phyloP scores from a whole-genome alignment of 2,888 invertebrate genomes.

The Sturmia bella region DNA sequence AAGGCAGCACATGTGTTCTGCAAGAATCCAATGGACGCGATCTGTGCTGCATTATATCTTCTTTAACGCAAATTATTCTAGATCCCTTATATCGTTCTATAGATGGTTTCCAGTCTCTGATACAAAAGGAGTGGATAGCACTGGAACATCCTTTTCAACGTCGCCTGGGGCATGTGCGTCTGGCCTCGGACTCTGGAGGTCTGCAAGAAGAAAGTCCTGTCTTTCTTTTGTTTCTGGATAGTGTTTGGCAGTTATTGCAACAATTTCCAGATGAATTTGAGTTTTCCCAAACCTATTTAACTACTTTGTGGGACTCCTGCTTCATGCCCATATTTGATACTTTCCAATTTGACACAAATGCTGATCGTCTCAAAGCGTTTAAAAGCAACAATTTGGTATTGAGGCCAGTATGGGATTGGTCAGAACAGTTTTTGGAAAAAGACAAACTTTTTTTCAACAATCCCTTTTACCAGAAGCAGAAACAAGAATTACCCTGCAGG shows the following conservation, averaged over 20 bases:
- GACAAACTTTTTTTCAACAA: slow-evolving; percentile 93
- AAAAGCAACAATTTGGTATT: slow-evolving; percentile 83
- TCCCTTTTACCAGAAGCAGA: slow-evolving; percentile 86
- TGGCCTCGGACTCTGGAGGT: slow-evolving; percentile 55
- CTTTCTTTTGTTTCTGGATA: slow-evolving; percentile 95
- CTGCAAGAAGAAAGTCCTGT: slow-evolving; percentile 87
- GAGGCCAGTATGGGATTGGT: slow-evolving; percentile 95
- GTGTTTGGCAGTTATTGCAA: slow-evolving; percentile 94
- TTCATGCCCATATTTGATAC: slow-evolving; percentile 95
- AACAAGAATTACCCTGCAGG: slow-evolving; percentile 76
- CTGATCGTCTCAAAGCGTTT: slow-evolving; percentile 87
- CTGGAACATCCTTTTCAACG: slow-evolving; percentile 92
- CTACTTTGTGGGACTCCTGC: slow-evolving; percentile 94
- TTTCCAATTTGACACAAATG: slow-evolving; percentile 94
- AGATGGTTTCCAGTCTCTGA: slow-evolving; percentile 92
- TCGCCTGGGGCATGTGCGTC: slow-evolving; percentile 86
- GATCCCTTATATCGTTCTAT: slow-evolving; percentile 92
- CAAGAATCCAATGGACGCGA: slow-evolving; percentile 96
- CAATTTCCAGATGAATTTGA: slow-evolving; percentile 95
- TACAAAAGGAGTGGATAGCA: slow-evolving; percentile 97
- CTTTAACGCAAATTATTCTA: slow-evolving; percentile 91
- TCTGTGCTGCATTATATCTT: slow-evolving; percentile 92
- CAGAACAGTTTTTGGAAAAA: slow-evolving; percentile 91
- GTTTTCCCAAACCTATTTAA: slow-evolving; percentile 95
- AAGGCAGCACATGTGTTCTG: slow-evolving; percentile 89